Conservation (phyloP, 2,113 vertebrate species). For the Toxostoma redivivum region DNA sequence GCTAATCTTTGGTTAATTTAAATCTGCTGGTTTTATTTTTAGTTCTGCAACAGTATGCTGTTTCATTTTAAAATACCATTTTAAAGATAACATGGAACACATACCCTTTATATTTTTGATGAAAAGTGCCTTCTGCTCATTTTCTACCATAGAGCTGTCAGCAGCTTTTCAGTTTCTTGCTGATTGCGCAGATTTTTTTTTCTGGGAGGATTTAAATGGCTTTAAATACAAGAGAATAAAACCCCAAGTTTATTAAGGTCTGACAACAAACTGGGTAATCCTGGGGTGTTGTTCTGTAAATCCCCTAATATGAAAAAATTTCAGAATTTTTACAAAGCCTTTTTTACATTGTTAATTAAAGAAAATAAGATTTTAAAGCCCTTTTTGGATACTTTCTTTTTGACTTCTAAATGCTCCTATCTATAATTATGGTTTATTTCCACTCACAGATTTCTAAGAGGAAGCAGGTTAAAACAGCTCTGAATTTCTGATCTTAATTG, state of each 20-base stretch:
- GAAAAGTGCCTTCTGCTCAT: not conserved
- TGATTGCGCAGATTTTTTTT: not conserved
- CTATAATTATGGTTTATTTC: not conserved
- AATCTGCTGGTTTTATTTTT: not conserved
- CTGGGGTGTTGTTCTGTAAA: not conserved
- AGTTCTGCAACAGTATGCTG: not conserved
- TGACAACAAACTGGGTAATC: not conserved
- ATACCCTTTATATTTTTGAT: not conserved
- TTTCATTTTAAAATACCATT: not conserved
- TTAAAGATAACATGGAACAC: not conserved
- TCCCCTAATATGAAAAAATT: not conserved
- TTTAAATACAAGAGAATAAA: constrained; percentile 9
- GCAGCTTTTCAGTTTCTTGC: constrained; percentile 12
- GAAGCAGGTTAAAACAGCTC: not conserved
- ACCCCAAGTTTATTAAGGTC: not conserved
- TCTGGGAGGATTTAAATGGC: not conserved
- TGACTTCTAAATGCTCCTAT: not conserved
- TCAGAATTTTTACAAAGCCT: not conserved
- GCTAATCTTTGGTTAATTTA: not conserved
- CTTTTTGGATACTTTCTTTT: not conserved
- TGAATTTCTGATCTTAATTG: not conserved
- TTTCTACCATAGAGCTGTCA: not conserved
- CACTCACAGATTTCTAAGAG: not conserved
- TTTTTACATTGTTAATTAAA: not conserved
- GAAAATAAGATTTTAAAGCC: not conserved